Evolutionary conservation across 2,113 vertebrate genomes (phyloP), one percentile per base, ranked within the genome.

Genomic region (Scatophagus argus): DNA sequence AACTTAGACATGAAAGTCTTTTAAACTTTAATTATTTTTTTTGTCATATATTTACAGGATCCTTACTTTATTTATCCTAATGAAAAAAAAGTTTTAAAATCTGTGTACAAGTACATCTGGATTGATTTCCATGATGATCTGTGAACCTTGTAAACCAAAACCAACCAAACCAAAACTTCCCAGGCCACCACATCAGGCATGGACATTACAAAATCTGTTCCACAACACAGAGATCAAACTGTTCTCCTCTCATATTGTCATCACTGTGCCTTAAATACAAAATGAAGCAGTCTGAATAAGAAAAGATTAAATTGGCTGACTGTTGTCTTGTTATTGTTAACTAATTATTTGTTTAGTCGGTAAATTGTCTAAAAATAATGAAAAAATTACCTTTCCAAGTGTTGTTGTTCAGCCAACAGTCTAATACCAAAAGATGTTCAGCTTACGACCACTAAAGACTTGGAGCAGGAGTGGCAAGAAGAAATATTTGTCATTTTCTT

Each of bases 341-440:
- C 51, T n/a, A 8, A 51, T 67, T 46, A n/a, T n/a, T n/a, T n/a
- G n/a, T n/a, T n/a, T n/a, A n/a, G n/a, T n/a, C n/a, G n/a, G n/a
- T n/a, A 25, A 39, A 29, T 27, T 14, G 29, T 65, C 11, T 19
- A 11, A 46, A 34, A 56, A 25, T 31, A 41, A 9, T 62, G 5
- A 32, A 23, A 74, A 71, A 39, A 49, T 31, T 39, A 32, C 19
- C 23, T 66, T 1, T 54, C n/a, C n/a, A n/a, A n/a, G n/a, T n/a
- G n/a, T n/a, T 32, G 43, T 61, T 43, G 32, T 77, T 44, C 46
- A 43, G 61, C 46, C 14, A 54, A 38, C 61, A 36, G n/a, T 27
- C 14, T 14, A 34, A 36, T 41, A 32, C 19, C 8, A 14, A 51
- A 25, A 63, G 8, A 44, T 21, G 4, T 13, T 32, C 29, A 32